Conservation (phyloP, 2,797 vertebrate species). For the Alauda arvensis region DNA sequence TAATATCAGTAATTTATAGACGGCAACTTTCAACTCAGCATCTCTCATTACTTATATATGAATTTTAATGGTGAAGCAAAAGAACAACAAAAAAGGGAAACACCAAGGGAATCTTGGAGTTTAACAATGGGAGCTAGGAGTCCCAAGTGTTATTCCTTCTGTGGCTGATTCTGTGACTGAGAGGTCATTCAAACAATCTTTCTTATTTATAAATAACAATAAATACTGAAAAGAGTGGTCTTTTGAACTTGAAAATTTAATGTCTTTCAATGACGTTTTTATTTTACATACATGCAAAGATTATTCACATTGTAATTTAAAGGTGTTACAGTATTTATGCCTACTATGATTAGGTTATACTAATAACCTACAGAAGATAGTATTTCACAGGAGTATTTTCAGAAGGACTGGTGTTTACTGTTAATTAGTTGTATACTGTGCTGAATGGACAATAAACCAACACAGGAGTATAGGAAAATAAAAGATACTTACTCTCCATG, state of each 20-base stretch:
- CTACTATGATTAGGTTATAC: background rate
- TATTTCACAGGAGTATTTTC: background rate
- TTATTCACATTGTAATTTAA: background rate
- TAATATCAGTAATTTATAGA: background rate
- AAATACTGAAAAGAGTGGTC: background rate
- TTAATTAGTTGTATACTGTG: background rate
- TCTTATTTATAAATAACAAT: background rate
- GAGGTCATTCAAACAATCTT: background rate
- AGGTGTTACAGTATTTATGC: background rate
- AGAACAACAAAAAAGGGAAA: background rate
- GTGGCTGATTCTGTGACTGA: background rate
- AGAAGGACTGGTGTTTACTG: background rate
- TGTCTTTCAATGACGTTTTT: background rate
- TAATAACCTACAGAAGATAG: too few relatives aligned
- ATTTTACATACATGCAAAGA: background rate
- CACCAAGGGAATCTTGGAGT: background rate
- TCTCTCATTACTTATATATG: background rate
- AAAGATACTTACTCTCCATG: rapidly evolving
- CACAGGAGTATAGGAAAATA: background rate
- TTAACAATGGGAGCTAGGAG: background rate
- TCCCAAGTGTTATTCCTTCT: background rate
- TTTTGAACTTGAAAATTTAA: background rate
- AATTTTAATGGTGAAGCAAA: background rate
- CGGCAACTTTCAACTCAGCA: background rate
- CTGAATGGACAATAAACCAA: background rate